Percentiles rank a stretch among this genome's conserved stretches.
These are phyloP conservation scores for Muschampia plurimacula DNA, from an alignment of 2,888 invertebrate species.

Conservation along the genomic window DNA sequence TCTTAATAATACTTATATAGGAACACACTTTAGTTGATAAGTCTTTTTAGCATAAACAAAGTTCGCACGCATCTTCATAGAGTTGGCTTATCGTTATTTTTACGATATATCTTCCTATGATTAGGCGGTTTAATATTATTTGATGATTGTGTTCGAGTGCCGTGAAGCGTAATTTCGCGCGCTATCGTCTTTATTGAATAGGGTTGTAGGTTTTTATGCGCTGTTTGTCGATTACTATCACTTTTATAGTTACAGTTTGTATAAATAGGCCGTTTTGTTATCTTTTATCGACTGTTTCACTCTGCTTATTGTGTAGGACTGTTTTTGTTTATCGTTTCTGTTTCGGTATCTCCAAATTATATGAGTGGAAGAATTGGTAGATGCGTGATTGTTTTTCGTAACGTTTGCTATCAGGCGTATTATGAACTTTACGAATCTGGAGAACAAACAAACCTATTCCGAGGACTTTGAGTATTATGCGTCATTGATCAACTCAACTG, in stretches of 20 bases:
- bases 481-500: too few species aligned
- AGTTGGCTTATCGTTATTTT: conserved; percentile 55
- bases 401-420: too few species aligned
- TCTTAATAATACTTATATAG: too few species aligned
- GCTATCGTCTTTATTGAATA: conserved; percentile 60
- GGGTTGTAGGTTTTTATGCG: conserved; percentile 68
- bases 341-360: conserved; percentile 31
- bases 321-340: conserved; percentile 33
- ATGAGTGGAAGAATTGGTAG: too few species aligned
- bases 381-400: too few species aligned
- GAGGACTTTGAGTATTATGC: too few species aligned
- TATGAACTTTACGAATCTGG: too few species aligned
- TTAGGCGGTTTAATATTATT: conserved; percentile 55
- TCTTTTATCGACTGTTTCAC: conserved; percentile 58
- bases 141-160: conserved; percentile 51
- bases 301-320: conserved; percentile 43
- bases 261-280: conserved; percentile 64
- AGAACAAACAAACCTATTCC: too few species aligned
- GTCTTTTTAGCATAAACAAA: conserved; percentile 5
- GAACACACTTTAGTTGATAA: not conserved
- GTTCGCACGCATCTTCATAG: conserved; percentile 44
- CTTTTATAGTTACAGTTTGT: conserved; percentile 60
- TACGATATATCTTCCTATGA: conserved; percentile 57
- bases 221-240: conserved; percentile 64
- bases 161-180: conserved; percentile 52